Percentiles rank a stretch among this genome's conserved stretches.
Conservation (phyloP, 2,888 invertebrate species). For the Chamaedrilus cognettii region DNA sequence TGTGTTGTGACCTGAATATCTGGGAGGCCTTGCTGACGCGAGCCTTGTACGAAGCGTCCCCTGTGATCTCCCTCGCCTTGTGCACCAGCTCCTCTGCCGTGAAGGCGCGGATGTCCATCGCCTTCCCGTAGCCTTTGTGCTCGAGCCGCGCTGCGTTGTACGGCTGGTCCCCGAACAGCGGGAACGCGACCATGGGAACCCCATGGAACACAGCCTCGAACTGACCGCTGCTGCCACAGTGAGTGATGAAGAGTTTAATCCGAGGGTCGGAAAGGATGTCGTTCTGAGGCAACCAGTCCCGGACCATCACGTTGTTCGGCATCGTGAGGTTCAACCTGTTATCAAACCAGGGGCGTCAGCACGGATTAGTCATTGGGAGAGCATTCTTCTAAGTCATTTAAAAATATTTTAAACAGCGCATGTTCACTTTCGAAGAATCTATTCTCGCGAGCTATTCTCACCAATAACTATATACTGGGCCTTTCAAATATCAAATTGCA, state of each 20-base stretch:
- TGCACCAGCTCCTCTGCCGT: slow-evolving; percentile 5
- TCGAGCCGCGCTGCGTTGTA: slow-evolving; percentile 18
- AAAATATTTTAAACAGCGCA: no score
- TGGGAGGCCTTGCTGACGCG: slow-evolving; percentile 20
- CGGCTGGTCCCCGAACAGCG: slow-evolving; percentile 20
- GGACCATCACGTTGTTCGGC: slow-evolving; percentile 23
- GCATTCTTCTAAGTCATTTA: no score
- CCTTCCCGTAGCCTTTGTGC: slow-evolving; percentile 10
- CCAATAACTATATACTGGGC: no score
- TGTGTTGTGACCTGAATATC: slow-evolving; percentile 17
- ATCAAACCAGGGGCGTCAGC: no score
- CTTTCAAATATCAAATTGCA: no score
- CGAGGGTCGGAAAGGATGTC: slow-evolving; percentile 15
- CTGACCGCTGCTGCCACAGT: slow-evolving; percentile 26
- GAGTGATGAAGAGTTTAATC: slow-evolving; percentile 23
- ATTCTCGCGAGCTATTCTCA: no score
- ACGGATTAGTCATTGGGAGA: no score
- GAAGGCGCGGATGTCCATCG: slow-evolving; percentile 14
- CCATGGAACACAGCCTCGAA: slow-evolving; percentile 23
- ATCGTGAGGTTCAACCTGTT: slow-evolving; percentile 6
- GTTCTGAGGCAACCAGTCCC: slow-evolving; percentile 27
- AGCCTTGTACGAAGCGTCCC: slow-evolving; percentile 14
- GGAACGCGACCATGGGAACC: slow-evolving; percentile 25
- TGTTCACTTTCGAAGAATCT: no score
- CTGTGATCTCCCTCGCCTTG: slow-evolving; percentile 10